Evolutionary conservation across 2,888 invertebrate species (phyloP).

Genomic region (Alentia gelatinosa): DNA sequence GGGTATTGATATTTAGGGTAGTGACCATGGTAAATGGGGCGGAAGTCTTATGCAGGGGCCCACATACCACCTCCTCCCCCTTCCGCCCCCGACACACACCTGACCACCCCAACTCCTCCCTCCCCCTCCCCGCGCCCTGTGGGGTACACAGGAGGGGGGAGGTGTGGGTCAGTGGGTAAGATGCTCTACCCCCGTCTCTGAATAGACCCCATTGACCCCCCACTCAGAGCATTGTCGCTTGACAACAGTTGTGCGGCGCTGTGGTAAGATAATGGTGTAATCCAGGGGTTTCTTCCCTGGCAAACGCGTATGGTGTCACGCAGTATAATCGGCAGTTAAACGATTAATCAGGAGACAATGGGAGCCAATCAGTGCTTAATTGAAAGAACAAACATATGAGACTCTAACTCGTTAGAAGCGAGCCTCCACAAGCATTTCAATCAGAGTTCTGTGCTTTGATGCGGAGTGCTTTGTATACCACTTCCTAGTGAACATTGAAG

Average conservation of each 20-base stretch:
- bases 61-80: not conserved
- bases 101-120: not conserved
- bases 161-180: not conserved
- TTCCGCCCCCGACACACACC: not conserved
- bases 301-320: not conserved
- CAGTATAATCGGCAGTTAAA: conserved; percentile 18
- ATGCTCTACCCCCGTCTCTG: not conserved
- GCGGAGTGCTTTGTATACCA: not conserved
- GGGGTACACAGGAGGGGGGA: not conserved
- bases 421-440: not conserved
- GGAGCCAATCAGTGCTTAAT: conserved; percentile 23
- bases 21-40: not conserved
- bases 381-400: conserved; percentile 25
- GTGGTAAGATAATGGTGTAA: not conserved
- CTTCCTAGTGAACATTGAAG: not conserved
- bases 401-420: conserved; percentile 13
- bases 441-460: not conserved
- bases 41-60: conserved; percentile 27
- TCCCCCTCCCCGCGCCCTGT: not conserved
- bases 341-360: not conserved
- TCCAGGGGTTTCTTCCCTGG: not conserved
- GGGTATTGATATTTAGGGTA: not conserved
- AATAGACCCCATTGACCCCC: not conserved
- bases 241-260: not conserved
- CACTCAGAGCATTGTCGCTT: not conserved